Base-by-base conservation (phyloP, 1,140 invertebrate species). In the Rhizoglyphus robini region DNA sequence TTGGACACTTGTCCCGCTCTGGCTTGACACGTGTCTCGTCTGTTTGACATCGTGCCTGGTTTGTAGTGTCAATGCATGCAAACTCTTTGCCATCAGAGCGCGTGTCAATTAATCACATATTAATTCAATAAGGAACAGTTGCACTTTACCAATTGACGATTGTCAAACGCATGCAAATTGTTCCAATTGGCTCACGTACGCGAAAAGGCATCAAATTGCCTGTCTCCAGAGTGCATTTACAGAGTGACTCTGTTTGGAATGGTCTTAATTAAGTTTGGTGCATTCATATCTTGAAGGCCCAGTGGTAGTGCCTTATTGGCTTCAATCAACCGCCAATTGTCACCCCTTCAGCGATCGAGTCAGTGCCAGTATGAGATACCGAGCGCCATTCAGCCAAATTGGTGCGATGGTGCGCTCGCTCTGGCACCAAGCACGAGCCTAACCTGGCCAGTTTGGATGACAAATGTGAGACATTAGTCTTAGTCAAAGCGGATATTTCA, bases 401-500 rank as follows among this genome's bases (percentile, higher is more conserved):
- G n/a, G n/a, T n/a, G n/a, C n/a, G n/a, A n/a, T n/a, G n/a, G n/a
- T n/a, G n/a, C n/a, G n/a, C n/a, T n/a, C n/a, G n/a, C n/a, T n/a
- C n/a, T n/a, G n/a, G n/a, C n/a, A n/a, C 36, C 18, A 41, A 18
- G 36, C 36, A 18, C 36, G 36, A 18, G 23, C 3, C 29, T 3
- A 15, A 60, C 25, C 58, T 60, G 58, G 58, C 27, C 15, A 27
- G 13, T 15, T 60, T 60, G 1, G 27, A 60, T 60, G 58, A 60
- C 58, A 60, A 60, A 60, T 60, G 58, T 46, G 58, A 11, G 58
- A 60, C 58, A 60, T 60, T 60, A 29, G 27, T 60, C 58, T 60
- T 60, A 29, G 58, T 60, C 58, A 60, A 8, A 8, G 36, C 18
- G 36, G 36, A 41, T 41, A 41, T 41, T 41, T 41, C 36, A 41